These are phyloP conservation scores for Melinaea marsaeus DNA, from an alignment of 2,888 invertebrate genomes.

Conservation along the genomic window DNA sequence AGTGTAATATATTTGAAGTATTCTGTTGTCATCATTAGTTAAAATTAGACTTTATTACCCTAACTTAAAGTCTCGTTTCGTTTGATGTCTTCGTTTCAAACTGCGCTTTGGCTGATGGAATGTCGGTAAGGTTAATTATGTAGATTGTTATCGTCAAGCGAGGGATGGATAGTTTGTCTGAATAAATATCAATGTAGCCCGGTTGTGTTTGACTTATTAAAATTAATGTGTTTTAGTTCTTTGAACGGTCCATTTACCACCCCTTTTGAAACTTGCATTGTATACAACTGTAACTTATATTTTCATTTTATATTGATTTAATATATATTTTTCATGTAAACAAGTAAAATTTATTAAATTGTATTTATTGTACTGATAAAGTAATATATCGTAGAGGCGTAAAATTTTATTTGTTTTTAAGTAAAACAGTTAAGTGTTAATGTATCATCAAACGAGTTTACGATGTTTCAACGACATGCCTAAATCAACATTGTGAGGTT, in stretches of 20 bases:
- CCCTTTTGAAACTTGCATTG: slow-evolving; percentile 20
- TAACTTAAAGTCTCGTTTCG: slow-evolving; percentile 1
- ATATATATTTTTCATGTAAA: slow-evolving; percentile 6
- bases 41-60: slow-evolving; percentile 7
- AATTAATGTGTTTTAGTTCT: slow-evolving; percentile 59
- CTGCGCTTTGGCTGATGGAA: slow-evolving; percentile 15
- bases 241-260: slow-evolving; percentile 39
- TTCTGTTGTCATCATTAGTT: slow-evolving; percentile 7
- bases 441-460: slow-evolving; percentile 54
- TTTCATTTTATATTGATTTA: slow-evolving; percentile 2
- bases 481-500: slow-evolving; percentile 49
- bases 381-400: slow-evolving; percentile 16
- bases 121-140: slow-evolving; percentile 21
- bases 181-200: slow-evolving; percentile 64
- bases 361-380: neutral
- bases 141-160: slow-evolving; percentile 25
- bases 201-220: slow-evolving; percentile 61
- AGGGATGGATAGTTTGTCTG: slow-evolving; percentile 34
- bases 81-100: slow-evolving; percentile 8
- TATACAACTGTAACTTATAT: neutral
- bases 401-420: slow-evolving; percentile 45
- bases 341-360: neutral
- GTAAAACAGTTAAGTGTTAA: slow-evolving; percentile 49
- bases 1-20: slow-evolving; percentile 36
- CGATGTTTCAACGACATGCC: slow-evolving; percentile 51